Conservation (phyloP, 1,140 invertebrate species). For the Brachionus calyciflorus region DNA sequence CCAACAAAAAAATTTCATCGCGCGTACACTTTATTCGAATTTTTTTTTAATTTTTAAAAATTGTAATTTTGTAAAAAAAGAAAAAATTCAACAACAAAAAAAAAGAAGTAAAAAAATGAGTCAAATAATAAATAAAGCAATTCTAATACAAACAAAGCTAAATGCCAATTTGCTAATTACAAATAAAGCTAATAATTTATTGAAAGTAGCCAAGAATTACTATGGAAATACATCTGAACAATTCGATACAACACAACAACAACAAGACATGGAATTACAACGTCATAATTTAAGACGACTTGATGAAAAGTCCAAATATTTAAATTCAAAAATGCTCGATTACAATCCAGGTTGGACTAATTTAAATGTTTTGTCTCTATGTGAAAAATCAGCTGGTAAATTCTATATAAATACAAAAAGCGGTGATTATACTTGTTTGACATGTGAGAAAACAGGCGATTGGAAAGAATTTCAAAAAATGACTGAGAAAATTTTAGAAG, state of each 20-base stretch:
- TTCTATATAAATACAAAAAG: not conserved
- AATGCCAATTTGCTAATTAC: not conserved
- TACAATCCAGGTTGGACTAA: slow-evolving; percentile 23
- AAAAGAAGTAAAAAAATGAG: not conserved
- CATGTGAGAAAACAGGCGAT: slow-evolving; percentile 51
- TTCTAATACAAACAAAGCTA: slow-evolving; percentile 6
- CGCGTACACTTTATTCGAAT: no score
- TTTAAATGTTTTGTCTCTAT: slow-evolving; percentile 4
- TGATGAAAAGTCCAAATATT: slow-evolving; percentile 3
- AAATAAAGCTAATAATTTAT: not conserved
- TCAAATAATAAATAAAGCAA: slow-evolving; percentile 26
- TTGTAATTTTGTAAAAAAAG: no score
- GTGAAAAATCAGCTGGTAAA: not conserved
- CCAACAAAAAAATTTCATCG: no score
- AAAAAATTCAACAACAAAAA: no score
- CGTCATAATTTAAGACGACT: not conserved
- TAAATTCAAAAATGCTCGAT: slow-evolving; percentile 15
- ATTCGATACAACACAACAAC: not conserved
- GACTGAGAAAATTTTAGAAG: slow-evolving; percentile 45
- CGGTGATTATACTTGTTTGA: slow-evolving; percentile 53
- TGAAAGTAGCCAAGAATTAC: slow-evolving; percentile 20
- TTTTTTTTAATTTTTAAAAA: no score
- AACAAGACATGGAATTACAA: not conserved
- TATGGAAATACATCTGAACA: not conserved
- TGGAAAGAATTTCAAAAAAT: slow-evolving; percentile 53